phyloP scores from a whole-genome alignment of 2,797 vertebrate species.

The Lophius americanus region DNA sequence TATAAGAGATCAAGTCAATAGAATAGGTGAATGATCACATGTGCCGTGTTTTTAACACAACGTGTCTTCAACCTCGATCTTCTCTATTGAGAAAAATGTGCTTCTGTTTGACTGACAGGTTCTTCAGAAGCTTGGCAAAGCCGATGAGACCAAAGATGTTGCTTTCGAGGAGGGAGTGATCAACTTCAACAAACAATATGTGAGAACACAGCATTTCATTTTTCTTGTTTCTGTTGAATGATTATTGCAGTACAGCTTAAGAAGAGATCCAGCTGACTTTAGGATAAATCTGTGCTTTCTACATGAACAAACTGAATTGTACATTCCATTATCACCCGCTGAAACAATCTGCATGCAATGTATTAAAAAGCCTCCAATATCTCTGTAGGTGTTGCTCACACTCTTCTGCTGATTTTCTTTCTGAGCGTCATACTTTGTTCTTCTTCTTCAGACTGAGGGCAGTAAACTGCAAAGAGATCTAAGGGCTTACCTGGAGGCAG shows the following conservation, averaged over 20 bases:
- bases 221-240: not conserved
- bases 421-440: slow-evolving; percentile 15
- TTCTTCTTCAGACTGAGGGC: slow-evolving; percentile 85
- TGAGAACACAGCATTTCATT: slow-evolving; percentile 56
- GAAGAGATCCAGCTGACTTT: too few species aligned
- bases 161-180: slow-evolving; percentile 98
- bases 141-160: slow-evolving; percentile 96
- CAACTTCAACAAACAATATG: slow-evolving; percentile 99
- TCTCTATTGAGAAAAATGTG: not conserved
- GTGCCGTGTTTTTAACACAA: not conserved
- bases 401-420: not conserved
- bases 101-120: slow-evolving; percentile 80
- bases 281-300: too few species aligned
- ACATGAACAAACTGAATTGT: too few species aligned
- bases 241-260: too few species aligned
- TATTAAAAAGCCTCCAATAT: too few species aligned
- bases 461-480: slow-evolving; percentile 92
- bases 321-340: too few species aligned
- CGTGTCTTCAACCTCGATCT: too few species aligned
- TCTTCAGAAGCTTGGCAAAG: slow-evolving; percentile 98
- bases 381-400: not conserved
- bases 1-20: not conserved
- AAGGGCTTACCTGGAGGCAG: slow-evolving; percentile 88
- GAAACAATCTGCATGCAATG: too few species aligned
- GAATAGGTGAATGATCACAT: too few species aligned